phyloP scores from a whole-genome alignment of 2,888 invertebrate genomes.

The Campaea margaritaria region DNA sequence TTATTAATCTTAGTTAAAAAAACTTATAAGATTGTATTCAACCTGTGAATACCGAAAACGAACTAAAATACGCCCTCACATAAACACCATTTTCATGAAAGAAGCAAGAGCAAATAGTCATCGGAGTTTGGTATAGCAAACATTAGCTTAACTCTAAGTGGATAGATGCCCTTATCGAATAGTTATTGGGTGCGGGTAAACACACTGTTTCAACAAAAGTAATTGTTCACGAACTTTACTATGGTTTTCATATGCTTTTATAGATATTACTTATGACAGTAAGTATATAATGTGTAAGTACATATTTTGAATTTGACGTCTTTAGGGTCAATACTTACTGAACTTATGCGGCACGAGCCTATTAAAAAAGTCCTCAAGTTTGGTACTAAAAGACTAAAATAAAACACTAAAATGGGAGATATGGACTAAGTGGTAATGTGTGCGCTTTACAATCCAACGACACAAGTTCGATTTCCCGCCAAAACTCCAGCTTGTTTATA shows the following conservation, averaged over 20 bases:
- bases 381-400: too few relatives aligned
- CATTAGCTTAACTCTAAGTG: not conserved
- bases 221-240: conserved; percentile 29
- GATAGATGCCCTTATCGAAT: conserved; percentile 7
- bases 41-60: not conserved
- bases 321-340: conserved; percentile 15
- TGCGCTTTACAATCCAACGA: too few relatives aligned
- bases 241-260: conserved; percentile 17
- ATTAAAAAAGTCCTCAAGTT: too few relatives aligned
- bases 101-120: not conserved
- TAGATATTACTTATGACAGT: conserved; percentile 13
- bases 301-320: conserved; percentile 27
- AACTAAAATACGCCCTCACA: not conserved
- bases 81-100: not conserved
- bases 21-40: too few relatives aligned
- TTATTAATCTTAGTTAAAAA: too few relatives aligned
- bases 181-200: conserved; percentile 10
- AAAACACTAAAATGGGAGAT: too few relatives aligned
- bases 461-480: too few relatives aligned
- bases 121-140: not conserved
- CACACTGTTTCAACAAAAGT: conserved; percentile 25
- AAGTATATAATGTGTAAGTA: not conserved
- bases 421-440: too few relatives aligned
- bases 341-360: too few relatives aligned
- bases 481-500: too few relatives aligned